Conservation (phyloP, 2,113 vertebrate genomes). For the Procavia capensis region DNA sequence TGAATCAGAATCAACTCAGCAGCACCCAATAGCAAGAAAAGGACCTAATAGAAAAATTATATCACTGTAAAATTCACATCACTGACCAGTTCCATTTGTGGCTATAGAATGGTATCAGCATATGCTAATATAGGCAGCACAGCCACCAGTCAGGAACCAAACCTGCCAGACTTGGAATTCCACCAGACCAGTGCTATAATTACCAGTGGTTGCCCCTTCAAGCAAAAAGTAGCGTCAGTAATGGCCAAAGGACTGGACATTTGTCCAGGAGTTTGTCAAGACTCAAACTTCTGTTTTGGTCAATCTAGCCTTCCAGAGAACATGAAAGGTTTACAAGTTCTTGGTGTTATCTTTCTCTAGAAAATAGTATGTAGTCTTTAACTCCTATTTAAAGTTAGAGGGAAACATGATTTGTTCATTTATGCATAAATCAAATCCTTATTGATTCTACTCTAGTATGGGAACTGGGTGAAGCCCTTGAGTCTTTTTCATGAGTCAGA, state of each 20-base stretch:
- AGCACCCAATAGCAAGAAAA: background rate
- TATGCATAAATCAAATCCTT: background rate
- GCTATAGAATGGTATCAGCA: background rate
- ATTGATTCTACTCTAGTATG: background rate
- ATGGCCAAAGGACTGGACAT: background rate
- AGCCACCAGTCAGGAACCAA: background rate
- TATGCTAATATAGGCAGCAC: background rate
- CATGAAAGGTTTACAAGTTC: background rate
- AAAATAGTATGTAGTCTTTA: background rate
- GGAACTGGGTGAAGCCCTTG: background rate
- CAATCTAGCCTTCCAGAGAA: background rate
- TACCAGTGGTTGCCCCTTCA: background rate
- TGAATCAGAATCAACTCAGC: background rate
- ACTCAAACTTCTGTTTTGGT: background rate
- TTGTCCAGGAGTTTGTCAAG: background rate
- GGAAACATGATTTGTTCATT: background rate
- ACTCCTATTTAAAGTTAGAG: conserved; percentile 13
- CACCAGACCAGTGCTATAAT: background rate
- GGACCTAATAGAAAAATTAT: background rate
- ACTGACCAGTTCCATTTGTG: background rate
- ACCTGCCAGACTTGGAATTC: background rate
- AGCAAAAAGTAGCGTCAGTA: background rate
- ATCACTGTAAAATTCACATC: background rate
- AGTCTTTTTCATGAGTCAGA: background rate
- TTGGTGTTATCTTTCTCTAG: background rate